Percentiles rank a stretch among this genome's conserved stretches.
These are phyloP conservation scores for Etheostoma nigrum DNA, from an alignment of 2,797 vertebrate genomes.

Conservation along the genomic window DNA sequence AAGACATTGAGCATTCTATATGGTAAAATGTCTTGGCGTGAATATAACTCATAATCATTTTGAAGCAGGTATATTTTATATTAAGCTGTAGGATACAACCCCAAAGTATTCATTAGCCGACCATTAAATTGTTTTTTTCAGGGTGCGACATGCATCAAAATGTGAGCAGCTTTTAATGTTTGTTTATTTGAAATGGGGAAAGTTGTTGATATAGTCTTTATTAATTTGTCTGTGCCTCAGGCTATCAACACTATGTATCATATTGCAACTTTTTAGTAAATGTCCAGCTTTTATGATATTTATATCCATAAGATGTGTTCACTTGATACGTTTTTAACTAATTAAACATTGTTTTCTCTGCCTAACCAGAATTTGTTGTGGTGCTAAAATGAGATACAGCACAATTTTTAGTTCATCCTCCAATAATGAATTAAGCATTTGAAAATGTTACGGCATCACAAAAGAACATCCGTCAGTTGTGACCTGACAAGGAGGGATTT, in stretches of 20 bases:
- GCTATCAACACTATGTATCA: constrained; percentile 27
- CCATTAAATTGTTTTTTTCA: constrained; percentile 26
- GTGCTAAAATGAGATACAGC: background rate
- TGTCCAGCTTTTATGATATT: constrained; percentile 34
- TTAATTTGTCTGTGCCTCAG: constrained; percentile 20
- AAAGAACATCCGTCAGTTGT: background rate
- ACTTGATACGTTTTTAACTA: constrained; percentile 57
- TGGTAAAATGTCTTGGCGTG: background rate
- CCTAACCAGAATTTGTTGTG: constrained; percentile 13
- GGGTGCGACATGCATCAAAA: constrained; percentile 6
- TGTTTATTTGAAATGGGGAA: constrained; percentile 31
- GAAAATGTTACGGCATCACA: background rate
- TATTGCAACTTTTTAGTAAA: constrained; percentile 8
- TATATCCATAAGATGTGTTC: constrained; percentile 25
- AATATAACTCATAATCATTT: constrained; percentile 4
- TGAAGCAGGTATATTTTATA: constrained; percentile 5
- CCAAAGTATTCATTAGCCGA: background rate
- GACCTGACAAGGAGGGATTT: background rate
- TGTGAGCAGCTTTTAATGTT: constrained; percentile 30
- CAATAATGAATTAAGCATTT: background rate
- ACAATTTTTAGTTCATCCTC: background rate
- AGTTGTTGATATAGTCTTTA: constrained; percentile 20
- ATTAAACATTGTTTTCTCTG: constrained; percentile 46
- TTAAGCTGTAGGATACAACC: constrained; percentile 24
- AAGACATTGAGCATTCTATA: background rate